These are phyloP conservation scores for Hirtodrosophila confusa DNA, from an alignment of 2,888 invertebrate genomes.

Conservation along the genomic window DNA sequence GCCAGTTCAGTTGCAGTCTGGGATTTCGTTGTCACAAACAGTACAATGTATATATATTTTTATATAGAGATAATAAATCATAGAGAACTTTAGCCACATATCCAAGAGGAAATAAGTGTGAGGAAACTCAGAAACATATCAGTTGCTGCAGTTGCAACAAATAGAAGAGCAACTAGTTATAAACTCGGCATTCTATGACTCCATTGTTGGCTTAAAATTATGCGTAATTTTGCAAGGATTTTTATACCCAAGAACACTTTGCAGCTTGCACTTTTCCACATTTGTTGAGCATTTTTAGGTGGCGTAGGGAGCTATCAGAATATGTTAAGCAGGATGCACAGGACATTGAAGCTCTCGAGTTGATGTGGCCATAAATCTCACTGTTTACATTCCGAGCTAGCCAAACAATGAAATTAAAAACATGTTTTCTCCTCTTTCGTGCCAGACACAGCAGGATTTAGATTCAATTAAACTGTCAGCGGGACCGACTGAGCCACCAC, in stretches of 20 bases:
- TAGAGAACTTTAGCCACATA: conserved; percentile 19
- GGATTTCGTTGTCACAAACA: conserved; percentile 22
- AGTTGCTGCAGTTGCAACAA: conserved; percentile 12
- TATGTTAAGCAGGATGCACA: conserved; percentile 9
- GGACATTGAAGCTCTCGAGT: conserved; percentile 3
- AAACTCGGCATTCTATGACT: conserved; percentile 30
- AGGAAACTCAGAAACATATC: conserved; percentile 4
- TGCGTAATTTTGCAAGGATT: conserved; percentile 31
- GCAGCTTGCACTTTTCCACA: conserved; percentile 46
- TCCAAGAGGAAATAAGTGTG: conserved; percentile 8
- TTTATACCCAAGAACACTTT: conserved; percentile 55
- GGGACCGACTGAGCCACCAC: conserved; percentile 31
- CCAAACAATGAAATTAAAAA: conserved; percentile 73
- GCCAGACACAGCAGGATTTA: conserved; percentile 62
- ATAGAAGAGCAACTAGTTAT: conserved; percentile 2
- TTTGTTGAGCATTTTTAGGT: conserved; percentile 43
- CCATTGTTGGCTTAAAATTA: conserved; percentile 29
- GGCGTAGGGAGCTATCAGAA: neutral
- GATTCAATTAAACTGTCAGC: conserved; percentile 79
- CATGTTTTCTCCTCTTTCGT: conserved; percentile 50
- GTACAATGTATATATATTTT: conserved; percentile 6
- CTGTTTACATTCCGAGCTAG: conserved; percentile 50
- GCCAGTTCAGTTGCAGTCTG: conserved; percentile 29
- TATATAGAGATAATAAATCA: conserved; percentile 62
- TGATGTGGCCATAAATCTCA: conserved; percentile 59